Percentiles rank a stretch among this genome's conserved stretches.
These are phyloP conservation scores for Actenoides hombroni DNA, from an alignment of 2,113 vertebrate species.

Conservation along the genomic window DNA sequence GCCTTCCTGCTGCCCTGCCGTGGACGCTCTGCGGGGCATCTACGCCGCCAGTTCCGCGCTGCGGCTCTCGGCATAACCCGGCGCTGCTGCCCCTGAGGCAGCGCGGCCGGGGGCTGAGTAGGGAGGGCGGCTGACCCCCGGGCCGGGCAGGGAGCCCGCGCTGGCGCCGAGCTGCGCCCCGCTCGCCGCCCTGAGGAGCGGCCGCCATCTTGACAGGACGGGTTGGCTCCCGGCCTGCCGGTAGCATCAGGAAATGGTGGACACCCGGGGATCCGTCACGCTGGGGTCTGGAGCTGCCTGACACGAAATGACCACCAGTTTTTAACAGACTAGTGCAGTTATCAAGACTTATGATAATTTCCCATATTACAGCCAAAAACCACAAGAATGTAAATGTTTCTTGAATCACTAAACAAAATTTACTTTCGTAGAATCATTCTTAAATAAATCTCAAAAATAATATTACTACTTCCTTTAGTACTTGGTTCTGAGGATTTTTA, in stretches of 20 bases:
- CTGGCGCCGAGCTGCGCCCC: neutral
- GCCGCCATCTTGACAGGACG: neutral
- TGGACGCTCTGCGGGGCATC: neutral
- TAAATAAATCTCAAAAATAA: rapidly evolving
- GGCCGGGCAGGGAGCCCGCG: too few species aligned
- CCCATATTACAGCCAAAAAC: rapidly evolving
- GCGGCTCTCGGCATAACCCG: neutral
- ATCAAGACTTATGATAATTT: rapidly evolving
- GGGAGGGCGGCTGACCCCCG: neutral
- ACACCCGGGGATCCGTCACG: neutral
- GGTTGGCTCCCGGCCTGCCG: neutral
- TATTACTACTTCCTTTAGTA: rapidly evolving
- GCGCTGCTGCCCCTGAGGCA: neutral
- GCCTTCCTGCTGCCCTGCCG: neutral
- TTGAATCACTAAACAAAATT: rapidly evolving
- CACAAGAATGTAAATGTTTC: rapidly evolving
- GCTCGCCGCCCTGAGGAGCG: neutral
- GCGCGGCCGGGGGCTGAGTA: neutral
- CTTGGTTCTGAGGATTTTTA: neutral
- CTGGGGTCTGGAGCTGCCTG: rapidly evolving
- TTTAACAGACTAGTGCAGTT: rapidly evolving
- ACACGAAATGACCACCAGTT: rapidly evolving
- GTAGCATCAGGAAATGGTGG: conserved; percentile 4
- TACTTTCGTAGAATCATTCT: rapidly evolving
- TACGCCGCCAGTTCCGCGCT: neutral